Base-by-base conservation (phyloP, 35 echinoderm and acorn worm genomes). In the Apostichopus parvimensis region DNA sequence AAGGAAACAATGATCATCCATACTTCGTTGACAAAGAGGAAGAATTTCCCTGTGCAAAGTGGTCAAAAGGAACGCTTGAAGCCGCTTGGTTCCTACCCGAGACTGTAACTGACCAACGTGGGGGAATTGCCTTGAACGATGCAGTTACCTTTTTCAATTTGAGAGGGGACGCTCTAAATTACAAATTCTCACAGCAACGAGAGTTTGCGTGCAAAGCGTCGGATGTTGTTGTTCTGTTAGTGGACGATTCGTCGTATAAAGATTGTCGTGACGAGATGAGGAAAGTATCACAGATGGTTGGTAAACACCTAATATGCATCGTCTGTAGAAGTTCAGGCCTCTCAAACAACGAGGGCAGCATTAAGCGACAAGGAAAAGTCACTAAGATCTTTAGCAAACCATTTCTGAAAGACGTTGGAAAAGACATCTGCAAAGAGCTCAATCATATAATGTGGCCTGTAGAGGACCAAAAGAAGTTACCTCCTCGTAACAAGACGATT, bases 1-100 rank as follows among this genome's bases (percentile, higher is more conserved):
- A 90, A 10, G 88, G 88, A 11, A 90, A 79, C 88, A 90, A 57
- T 56, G 88, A 90, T 17, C 88, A 90, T n/a, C 25, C 88, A 45
- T 90, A 56, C 54, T 90, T 90, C 11, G 72, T 78, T 4, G 88
- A 90, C 25, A 21, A 23, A n/a, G 68, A 77, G 18, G 71, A 90
- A 9, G 88, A 90, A 90, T 5, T 6, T 0, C 34, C 88, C 5
- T 76, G 88, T 56, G 68, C 88, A 5, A 90, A 75, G 7, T 90
- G 66, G 66, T 76, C 88, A 10, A 76, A 90, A 53, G 88, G 88
- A 9, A 77, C 68, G 18, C 8, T 90, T 6, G 88, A 90, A 58
- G 88, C 14, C 14, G 88, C 75, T 10, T 90, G 88, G 88, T 90
- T 77, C 25, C 18, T 90, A 8, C 88, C 88, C 54, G 88, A 90